Conservation (phyloP, 2,888 invertebrate species). For the Folsomia manolachei region DNA sequence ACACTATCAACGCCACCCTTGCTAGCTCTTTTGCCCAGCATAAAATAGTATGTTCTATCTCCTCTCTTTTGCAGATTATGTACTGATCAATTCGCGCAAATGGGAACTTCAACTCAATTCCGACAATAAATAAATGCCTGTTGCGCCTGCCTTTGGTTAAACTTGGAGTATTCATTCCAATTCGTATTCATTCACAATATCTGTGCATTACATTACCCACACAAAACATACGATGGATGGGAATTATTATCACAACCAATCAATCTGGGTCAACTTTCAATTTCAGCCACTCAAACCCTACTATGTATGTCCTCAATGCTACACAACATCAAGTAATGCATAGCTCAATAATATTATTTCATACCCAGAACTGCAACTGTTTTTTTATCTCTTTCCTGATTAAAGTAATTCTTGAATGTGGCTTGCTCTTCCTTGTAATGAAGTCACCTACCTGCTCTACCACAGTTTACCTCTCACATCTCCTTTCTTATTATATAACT, state of each 20-base stretch:
- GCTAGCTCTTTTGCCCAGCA: too few species aligned
- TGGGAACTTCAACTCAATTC: not conserved
- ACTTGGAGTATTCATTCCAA: not conserved
- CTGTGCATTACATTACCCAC: not conserved
- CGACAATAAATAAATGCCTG: not conserved
- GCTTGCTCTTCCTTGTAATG: not conserved
- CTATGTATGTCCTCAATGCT: not conserved
- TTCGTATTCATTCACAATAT: too few species aligned
- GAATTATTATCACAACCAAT: constrained; percentile 14
- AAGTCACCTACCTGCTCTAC: too few species aligned
- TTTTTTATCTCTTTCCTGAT: not conserved
- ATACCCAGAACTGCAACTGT: not conserved
- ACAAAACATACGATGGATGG: not conserved
- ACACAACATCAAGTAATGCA: not conserved
- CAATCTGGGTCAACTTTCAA: constrained; percentile 47
- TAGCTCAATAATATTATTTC: not conserved
- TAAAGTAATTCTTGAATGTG: not conserved
- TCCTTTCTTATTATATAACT: too few species aligned
- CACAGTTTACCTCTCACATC: too few species aligned
- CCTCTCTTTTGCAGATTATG: not conserved
- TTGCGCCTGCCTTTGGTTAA: not conserved
- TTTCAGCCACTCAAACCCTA: constrained; percentile 31
- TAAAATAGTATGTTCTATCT: not conserved
- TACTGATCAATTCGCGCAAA: not conserved
- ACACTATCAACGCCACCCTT: not conserved